Evolutionary conservation across 2,113 vertebrate genomes (phyloP), one percentile per base, ranked within the genome.

Genomic region (Corythaixoides concolor): DNA sequence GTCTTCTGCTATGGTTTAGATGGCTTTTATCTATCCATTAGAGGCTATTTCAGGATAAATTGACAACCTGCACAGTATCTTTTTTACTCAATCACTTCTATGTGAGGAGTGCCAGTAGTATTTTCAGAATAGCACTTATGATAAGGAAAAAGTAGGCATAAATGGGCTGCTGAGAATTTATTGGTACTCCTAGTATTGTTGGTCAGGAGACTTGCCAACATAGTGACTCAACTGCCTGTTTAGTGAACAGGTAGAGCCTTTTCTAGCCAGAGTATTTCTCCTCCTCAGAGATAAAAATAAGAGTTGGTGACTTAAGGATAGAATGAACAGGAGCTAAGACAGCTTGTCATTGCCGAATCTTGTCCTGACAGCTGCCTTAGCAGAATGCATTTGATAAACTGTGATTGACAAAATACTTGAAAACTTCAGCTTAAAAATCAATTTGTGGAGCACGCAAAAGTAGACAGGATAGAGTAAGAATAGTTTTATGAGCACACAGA

Each of bases 381-480:
- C 95, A 97, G 96, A 97, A 97, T 92, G 94, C 95, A 96, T 96
- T 97, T 97, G 83, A 97, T 97, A 97, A 97, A 97, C 94, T 96
- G 95, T 97, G 97, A 96, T 96, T 97, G 97, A 97, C 94, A 97
- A 97, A 97, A 97, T 83, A 93, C 95, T 97, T 95, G 95, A 97
- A 97, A 97, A 95, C 91, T 96, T 79, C 83, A 78, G 95, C 94
- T 95, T 97, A 85, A 91, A 95, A 82, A 83, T 93, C 91, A 95
- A 79, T 96, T 95, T 91, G 88, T 88, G 91, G 93, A 96, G 92
- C 70, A 85, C 49, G 75, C 37, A 5, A 59, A 97, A 97, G 85
- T 73, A 95, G 93, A 91, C 74, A 95, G 92, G 90, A 92, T 94
- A 70, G 94, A 95, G 85, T 85, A 97, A 95, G 88, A 96, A 86